Evolutionary conservation across 2,797 vertebrate genomes (phyloP).

Genomic region (Hyperoplus lanceolatus): DNA sequence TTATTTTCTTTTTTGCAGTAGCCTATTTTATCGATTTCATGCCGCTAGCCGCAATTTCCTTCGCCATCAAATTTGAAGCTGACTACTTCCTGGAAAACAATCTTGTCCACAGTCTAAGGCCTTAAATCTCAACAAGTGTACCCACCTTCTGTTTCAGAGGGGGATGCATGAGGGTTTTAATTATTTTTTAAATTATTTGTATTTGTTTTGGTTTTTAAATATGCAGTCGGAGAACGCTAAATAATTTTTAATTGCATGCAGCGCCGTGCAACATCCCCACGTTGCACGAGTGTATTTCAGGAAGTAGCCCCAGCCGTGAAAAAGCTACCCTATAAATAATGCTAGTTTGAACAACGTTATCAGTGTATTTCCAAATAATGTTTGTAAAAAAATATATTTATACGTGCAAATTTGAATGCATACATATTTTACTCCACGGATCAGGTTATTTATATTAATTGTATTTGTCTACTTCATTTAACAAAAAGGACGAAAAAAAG

Average conservation of each 20-base stretch:
- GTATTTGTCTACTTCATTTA: not conserved
- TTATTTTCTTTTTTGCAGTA: not conserved
- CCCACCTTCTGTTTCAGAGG: accelerated
- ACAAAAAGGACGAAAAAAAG: not conserved
- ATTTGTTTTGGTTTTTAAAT: accelerated
- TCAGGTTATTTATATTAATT: not conserved
- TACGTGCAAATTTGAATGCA: not conserved
- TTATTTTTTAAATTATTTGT: not conserved
- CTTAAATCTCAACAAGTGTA: not conserved
- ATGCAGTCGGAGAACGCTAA: accelerated
- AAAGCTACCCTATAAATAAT: not conserved
- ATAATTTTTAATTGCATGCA: not conserved
- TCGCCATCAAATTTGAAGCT: slow-evolving; percentile 47
- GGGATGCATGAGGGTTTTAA: accelerated
- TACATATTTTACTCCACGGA: not conserved
- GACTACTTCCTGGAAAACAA: slow-evolving; percentile 77
- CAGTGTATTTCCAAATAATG: not conserved
- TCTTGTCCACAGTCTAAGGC: slow-evolving; percentile 13
- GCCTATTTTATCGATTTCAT: not conserved
- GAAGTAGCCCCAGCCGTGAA: slow-evolving; percentile 53
- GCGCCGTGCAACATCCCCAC: slow-evolving; percentile 48
- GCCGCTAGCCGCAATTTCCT: slow-evolving; percentile 17
- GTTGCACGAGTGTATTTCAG: slow-evolving; percentile 38
- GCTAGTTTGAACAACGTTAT: not conserved
- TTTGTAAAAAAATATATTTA: not conserved